These are phyloP conservation scores for Thera britannica DNA, from an alignment of 2,888 invertebrate genomes.

Conservation along the genomic window DNA sequence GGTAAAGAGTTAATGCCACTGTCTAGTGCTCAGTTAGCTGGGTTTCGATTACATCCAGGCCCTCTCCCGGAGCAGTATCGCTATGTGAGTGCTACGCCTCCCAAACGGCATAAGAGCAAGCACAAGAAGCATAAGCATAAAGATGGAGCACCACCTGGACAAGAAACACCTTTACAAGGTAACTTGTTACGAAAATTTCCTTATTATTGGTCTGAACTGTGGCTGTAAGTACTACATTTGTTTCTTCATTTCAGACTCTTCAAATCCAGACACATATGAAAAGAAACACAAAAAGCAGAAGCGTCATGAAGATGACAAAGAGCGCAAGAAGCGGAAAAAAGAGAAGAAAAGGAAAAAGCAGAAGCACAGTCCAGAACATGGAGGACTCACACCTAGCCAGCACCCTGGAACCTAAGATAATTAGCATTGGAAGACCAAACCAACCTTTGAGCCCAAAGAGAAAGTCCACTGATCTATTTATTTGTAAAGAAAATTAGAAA, in stretches of 20 bases:
- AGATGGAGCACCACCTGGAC: slow-evolving; percentile 91
- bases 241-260: slow-evolving; percentile 75
- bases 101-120: slow-evolving; percentile 97
- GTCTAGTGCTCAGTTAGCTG: slow-evolving; percentile 94
- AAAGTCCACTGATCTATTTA: slow-evolving; percentile 38
- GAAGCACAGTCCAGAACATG: slow-evolving; percentile 95
- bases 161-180: slow-evolving; percentile 90
- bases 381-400: slow-evolving; percentile 84
- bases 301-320: slow-evolving; percentile 96
- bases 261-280: slow-evolving; percentile 93
- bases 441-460: slow-evolving; percentile 65
- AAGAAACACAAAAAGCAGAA: slow-evolving; percentile 98
- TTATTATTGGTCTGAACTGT: neutral
- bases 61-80: slow-evolving; percentile 98
- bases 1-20: slow-evolving; percentile 94
- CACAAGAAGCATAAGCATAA: slow-evolving; percentile 98
- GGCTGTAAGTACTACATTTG: neutral
- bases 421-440: slow-evolving; percentile 28
- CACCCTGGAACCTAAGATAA: slow-evolving; percentile 65
- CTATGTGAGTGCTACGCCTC: slow-evolving; percentile 95
- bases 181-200: slow-evolving; percentile 7
- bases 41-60: slow-evolving; percentile 97
- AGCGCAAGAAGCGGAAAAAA: slow-evolving; percentile 96
- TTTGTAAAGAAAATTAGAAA: neutral
- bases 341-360: slow-evolving; percentile 98